Base-by-base conservation (phyloP, 2,888 invertebrate genomes). In the Noctua janthe region DNA sequence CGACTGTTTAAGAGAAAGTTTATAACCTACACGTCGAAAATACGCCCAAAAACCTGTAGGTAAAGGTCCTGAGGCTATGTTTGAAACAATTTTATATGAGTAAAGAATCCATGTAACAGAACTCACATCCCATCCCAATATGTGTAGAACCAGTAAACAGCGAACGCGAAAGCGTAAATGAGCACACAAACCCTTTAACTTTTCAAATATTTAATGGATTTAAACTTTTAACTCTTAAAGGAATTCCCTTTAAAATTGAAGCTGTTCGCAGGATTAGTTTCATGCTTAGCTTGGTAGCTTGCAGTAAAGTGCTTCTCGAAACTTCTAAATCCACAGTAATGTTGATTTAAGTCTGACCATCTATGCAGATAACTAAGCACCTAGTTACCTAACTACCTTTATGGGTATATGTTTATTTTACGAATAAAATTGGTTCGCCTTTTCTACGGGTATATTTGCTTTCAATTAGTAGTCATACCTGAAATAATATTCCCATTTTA, bases 121-220 rank as follows among this genome's bases (percentile, higher is more conserved):
- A 81, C 43, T 82, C 2, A n/a, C 17, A 13, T 67, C 11, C 47
- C 47, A 47, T 47, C 47, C 35, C 70, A 49, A 76, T 76, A 49
- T 64, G 43, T 76, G 66, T 71, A 59, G n/a, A 79, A 62, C 71
- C 39, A 59, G 71, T 29, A 80, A 78, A 67, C 78, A 39, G 47
- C 15, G 71, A 67, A 51, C 71, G 43, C 51, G 23, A 70, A 56
- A 76, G 51, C 71, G 49, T 82, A 56, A 62, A 39, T 35, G 69
- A 56, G 62, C 54, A 72, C 20, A 72, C 54, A 72, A 35, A 83
- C 35, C 67, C 29, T 20, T 10, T 0, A 82, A 82, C 83, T 51
- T 83, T 77, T 71, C 51, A 71, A 81, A 81, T 59, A 67, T 82
- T 71, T 76, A 47, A 84, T 70, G 62, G 72, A 78, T 78, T 39